A percentile compares a stretch with the other conserved stretches of the same genome.
Evolutionary conservation across 2,888 invertebrate species (phyloP).

Genomic region (Cosmia pyralina): DNA sequence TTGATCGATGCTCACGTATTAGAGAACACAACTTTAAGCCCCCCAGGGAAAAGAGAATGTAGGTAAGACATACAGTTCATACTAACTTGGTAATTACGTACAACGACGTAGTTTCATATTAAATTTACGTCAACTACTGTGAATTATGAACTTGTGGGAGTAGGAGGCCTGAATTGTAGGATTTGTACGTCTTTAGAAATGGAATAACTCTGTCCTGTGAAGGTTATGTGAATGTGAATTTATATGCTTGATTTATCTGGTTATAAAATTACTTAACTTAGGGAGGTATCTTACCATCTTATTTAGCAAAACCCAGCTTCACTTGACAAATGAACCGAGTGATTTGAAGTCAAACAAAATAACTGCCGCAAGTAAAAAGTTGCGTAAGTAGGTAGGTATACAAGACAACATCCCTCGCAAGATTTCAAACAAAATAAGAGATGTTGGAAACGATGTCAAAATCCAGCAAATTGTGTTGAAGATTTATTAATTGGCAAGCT

Average conservation of each 20-base stretch:
- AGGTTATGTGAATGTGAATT: slow-evolving; percentile 21
- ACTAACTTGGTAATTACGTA: slow-evolving; percentile 50
- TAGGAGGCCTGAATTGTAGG: slow-evolving; percentile 40
- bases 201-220: slow-evolving; percentile 15
- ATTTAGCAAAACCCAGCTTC: too few relatives aligned
- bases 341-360: too few relatives aligned
- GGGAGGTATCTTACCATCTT: too few relatives aligned
- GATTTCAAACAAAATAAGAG: neutral
- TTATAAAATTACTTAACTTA: too few relatives aligned
- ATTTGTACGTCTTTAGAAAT: slow-evolving; percentile 34
- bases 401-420: too few relatives aligned
- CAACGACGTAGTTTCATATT: slow-evolving; percentile 50
- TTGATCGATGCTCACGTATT: slow-evolving; percentile 48
- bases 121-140: slow-evolving; percentile 60
- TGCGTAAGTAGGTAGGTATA: too few relatives aligned
- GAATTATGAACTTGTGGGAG: slow-evolving; percentile 51
- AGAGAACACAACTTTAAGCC: slow-evolving; percentile 39
- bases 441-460: too few relatives aligned
- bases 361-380: too few relatives aligned
- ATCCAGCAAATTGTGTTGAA: too few relatives aligned
- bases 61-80: slow-evolving; percentile 34
- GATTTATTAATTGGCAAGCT: too few relatives aligned
- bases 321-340: too few relatives aligned
- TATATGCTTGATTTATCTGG: neutral
- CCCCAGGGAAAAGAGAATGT: slow-evolving; percentile 43